Base-by-base conservation (phyloP, 2,797 vertebrate species). In the Squalus acanthias region DNA sequence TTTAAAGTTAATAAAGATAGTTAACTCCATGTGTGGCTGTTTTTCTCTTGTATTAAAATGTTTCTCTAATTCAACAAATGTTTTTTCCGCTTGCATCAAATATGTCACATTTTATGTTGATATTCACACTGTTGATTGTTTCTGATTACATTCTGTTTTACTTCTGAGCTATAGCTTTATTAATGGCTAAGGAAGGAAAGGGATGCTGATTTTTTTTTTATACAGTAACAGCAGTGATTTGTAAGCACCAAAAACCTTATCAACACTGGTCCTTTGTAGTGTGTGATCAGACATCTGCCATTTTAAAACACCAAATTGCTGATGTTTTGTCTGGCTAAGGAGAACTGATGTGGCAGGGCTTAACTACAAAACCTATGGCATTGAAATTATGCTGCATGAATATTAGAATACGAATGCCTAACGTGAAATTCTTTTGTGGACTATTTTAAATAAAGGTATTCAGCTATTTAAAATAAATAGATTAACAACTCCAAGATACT, bases 1-100 rank as follows among this genome's bases (percentile, higher is more conserved):
- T 99, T 99, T 98, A 98, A 99, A 98, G 98, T 98, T 98, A 99
- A 99, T 99, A 99, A 99, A 99, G 98, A 99, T 99, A 99, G 99
- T 98, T 98, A 98, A 99, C 99, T 99, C 98, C 98, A 98, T 97
- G 97, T 97, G 98, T 98, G 98, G 98, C 97, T 97, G 97, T 98
- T 98, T 97, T 98, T 97, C 96, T 98, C 98, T 98, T 97, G 2
- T 12, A 46, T 69, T 39, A 53, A 57, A 76, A 53, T 53, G 94
- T 95, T 50, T 57, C 50, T 33, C 20, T 2, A 26, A 95, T 53
- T 72, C 46, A 50, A 53, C 50, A 79, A 33, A 17, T 88, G 3
- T 88, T 88, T 88, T 50, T 79, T 88, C 46, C 22, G 1, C n/a
- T 70, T 72, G 69, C 24, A 53, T 53, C 46, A 95, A 95, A 70